These are phyloP conservation scores for Coccyzus lansbergi DNA, from an alignment of 2,797 vertebrate genomes.

Conservation along the genomic window DNA sequence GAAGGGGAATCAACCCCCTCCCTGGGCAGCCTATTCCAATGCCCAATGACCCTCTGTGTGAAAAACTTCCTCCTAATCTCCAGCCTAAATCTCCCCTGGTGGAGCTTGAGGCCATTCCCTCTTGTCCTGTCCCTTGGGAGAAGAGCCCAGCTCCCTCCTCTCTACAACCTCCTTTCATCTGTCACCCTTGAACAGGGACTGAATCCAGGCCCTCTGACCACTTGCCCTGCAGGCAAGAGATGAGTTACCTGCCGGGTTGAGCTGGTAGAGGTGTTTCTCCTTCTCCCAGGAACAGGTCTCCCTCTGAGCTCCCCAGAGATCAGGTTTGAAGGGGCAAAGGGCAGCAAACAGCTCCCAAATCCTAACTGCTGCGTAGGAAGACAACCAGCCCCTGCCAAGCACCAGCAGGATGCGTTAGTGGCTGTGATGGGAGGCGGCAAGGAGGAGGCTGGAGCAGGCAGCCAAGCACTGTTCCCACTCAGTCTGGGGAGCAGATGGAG, in stretches of 20 bases:
- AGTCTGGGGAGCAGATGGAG: conserved; percentile 42
- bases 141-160: too few species aligned
- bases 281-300: not conserved
- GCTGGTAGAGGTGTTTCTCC: not conserved
- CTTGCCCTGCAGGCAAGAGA: not conserved
- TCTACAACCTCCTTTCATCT: too few species aligned
- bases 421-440: not conserved
- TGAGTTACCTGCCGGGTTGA: not conserved
- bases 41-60: too few species aligned
- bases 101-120: too few species aligned
- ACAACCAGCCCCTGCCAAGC: not conserved
- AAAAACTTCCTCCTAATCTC: too few species aligned
- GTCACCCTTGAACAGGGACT: not conserved
- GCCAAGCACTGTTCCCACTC: not conserved
- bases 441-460: conserved; percentile 24
- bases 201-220: not conserved
- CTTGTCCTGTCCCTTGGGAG: too few species aligned
- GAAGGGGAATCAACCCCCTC: too few species aligned
- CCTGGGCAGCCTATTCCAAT: too few species aligned
- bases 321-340: not conserved
- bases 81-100: too few species aligned
- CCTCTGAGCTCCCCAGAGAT: not conserved
- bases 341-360: not conserved
- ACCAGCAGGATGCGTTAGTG: not conserved
- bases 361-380: not conserved